phyloP scores from a whole-genome alignment of 2,113 vertebrate genomes.

The Mystacornis crossleyi region DNA sequence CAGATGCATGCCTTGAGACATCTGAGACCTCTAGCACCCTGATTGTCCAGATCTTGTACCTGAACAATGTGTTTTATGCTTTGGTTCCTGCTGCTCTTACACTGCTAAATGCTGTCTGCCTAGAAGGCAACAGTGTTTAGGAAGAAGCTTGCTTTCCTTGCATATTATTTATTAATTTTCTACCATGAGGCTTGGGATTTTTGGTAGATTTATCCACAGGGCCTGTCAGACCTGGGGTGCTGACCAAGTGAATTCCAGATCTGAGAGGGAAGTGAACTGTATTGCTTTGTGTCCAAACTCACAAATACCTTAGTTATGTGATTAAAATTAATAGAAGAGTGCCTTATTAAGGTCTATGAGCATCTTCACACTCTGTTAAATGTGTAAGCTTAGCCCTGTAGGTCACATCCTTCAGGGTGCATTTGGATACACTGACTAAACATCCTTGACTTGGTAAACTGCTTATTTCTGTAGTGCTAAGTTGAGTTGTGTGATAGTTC shows the following conservation, averaged over 20 bases:
- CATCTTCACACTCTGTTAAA: background rate
- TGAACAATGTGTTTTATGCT: background rate
- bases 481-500: background rate
- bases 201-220: background rate
- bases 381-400: background rate
- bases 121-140: background rate
- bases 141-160: background rate
- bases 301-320: background rate
- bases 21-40: background rate
- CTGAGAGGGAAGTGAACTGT: background rate
- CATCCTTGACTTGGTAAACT: background rate
- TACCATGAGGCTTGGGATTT: rapidly evolving
- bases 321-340: background rate
- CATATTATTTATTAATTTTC: background rate
- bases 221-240: background rate
- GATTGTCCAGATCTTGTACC: background rate
- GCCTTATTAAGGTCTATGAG: background rate
- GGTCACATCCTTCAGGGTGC: background rate
- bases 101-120: background rate
- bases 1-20: background rate
- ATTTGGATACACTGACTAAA: background rate
- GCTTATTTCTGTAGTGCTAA: background rate
- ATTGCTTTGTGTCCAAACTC: background rate
- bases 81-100: background rate
- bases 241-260: background rate